Base-by-base conservation (phyloP, 2,888 invertebrate genomes). In the Chironomus tentans region DNA sequence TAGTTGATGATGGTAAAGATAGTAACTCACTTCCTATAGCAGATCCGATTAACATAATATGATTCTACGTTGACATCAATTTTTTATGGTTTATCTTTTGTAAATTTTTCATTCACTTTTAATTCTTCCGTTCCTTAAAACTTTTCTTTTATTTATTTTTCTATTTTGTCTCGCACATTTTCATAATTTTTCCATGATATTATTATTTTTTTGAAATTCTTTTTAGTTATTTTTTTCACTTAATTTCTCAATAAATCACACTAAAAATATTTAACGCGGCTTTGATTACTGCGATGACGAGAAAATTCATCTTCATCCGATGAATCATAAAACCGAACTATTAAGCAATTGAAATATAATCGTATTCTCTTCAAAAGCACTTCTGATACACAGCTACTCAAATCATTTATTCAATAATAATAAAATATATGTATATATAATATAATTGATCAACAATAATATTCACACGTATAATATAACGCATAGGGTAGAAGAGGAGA, bases 41-140 rank as follows among this genome's bases (percentile, higher is more conserved):
- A 77, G 81, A 80, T 79, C 80, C 80, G 79, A 81, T 81, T 79
- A 81, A 80, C 81, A 81, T 81, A 79, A 80, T 80, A 80, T 78
- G 78, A 77, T 77, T 72, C 69, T 48, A 65, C 69, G 69, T 76
- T 46, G 61, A 28, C 76, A 76, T 50, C 72, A 72, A 61, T 71
- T 71, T 24, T 56, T 47, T 47, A 18, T 21, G 24, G 2, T 21
- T 21, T 22, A 10, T 22, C 22, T 47, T 47, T 18, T 56, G n/a
- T 73, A 2, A 62, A 38, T 47, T 73, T 46, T 73, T 50, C 47
- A 13, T 38, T 65, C 24, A 38, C 38, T 38, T 46, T 38, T 15
- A n/a, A 12, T 65, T 62, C 65, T 68, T 68, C 22, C 21, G 13
- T 47, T 46, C 38, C 3, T 18, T 68, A n/a, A 13, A 68, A 68